Base-by-base conservation (phyloP, 2,113 vertebrate genomes). In the Oncorhynchus tshawytscha region DNA sequence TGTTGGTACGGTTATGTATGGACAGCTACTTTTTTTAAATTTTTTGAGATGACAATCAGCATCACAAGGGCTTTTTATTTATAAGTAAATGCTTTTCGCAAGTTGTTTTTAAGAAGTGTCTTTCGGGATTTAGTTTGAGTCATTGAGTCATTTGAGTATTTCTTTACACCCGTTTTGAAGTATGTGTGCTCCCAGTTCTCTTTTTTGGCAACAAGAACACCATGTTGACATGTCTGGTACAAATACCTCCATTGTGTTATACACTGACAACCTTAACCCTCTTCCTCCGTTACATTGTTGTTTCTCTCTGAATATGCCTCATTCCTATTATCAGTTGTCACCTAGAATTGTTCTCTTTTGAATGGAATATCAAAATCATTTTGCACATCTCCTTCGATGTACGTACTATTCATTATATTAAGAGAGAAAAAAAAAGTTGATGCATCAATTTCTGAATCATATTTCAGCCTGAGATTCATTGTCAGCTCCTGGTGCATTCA, bases 341-440 rank as follows among this genome's bases (percentile, higher is more conserved):
- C 31, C 16, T 39, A 87, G 91, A 92, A 92, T 91, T 94, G 93
- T 95, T 94, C 93, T 94, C 93, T 91, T 94, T 94, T 45, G 92
- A 91, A 85, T 70, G 78, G 77, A 74, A 84, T 79, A 27, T 71
- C 81, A 71, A 77, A 78, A 79, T 84, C 75, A 84, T 74, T 86
- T 86, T 87, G 88, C 90, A 90, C 88, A 89, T 89, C 87, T 92
- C 87, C 85, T 83, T 72, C 72, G 89, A 51, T 88, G 39, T 88
- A 48, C 65, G 62, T 25, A 73, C 65, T 78, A 73, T 72, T 75
- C 89, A 86, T 91, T 51, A 15, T 34, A 72, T 51, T 45, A 59
- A 20, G 51, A 90, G 24, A 87, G 88, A 88, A 57, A 45, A 54
- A 27, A 29, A 34, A 5, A 34, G 6, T 66, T 13, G 82, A 85